Conservation (phyloP, 2,113 vertebrate genomes). For the Silurus asotus region DNA sequence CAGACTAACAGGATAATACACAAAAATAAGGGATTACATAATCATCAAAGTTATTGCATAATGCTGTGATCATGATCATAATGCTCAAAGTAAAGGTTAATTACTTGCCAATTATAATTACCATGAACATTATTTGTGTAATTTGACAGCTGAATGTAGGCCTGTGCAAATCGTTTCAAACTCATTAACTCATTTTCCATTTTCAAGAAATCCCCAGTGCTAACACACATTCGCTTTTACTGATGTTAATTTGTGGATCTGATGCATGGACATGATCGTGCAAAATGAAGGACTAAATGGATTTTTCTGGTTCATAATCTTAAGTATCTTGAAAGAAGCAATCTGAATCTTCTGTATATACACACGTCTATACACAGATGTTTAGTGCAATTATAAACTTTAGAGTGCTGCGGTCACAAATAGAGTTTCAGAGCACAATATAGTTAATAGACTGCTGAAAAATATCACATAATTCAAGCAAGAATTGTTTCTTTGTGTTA, state of each 20-base stretch:
- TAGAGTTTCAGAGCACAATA: not conserved
- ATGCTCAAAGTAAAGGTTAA: not conserved
- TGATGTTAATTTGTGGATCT: too few species aligned
- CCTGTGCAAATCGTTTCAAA: too few species aligned
- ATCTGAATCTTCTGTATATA: not conserved
- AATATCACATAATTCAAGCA: not conserved
- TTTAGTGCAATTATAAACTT: not conserved
- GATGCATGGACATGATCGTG: too few species aligned
- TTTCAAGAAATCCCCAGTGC: too few species aligned
- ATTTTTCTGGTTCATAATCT: not conserved
- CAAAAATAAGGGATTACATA: too few species aligned
- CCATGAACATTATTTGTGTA: not conserved
- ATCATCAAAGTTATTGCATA: too few species aligned
- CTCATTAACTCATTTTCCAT: not conserved
- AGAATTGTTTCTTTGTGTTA: not conserved
- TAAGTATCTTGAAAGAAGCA: not conserved
- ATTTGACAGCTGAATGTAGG: not conserved
- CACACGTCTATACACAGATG: not conserved
- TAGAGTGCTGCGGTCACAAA: not conserved
- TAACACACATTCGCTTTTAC: too few species aligned
- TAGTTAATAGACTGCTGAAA: not conserved
- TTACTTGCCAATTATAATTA: not conserved
- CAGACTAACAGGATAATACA: too few species aligned
- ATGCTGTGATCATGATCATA: too few species aligned
- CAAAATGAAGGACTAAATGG: too few species aligned